Evolutionary conservation across 2,888 invertebrate species (phyloP).

Genomic region (Tuberolachnus salignus): DNA sequence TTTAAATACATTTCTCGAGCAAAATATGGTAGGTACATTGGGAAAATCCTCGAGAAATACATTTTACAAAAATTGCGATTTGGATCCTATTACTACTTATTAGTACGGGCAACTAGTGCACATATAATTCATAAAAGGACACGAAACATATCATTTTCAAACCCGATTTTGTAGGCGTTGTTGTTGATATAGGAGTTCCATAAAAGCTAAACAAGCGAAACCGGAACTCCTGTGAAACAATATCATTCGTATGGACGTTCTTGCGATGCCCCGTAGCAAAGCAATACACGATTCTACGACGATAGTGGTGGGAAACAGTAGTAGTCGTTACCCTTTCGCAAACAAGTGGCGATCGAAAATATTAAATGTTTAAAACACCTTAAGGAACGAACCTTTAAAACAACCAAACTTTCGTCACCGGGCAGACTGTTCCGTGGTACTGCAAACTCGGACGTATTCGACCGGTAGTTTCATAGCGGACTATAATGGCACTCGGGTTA

Average conservation of each 20-base stretch:
- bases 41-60: no score
- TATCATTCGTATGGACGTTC: neutral
- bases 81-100: no score
- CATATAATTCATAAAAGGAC: neutral
- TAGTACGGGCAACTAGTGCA: no score
- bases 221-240: neutral
- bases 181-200: no score
- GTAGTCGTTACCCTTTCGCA: neutral
- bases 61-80: no score
- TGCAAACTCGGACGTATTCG: neutral
- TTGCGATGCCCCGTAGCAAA: neutral
- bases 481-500: neutral
- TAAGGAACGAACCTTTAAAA: constrained; percentile 13
- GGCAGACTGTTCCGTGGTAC: constrained; percentile 1
- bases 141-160: neutral
- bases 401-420: constrained; percentile 37
- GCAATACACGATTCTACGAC: neutral
- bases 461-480: constrained; percentile 14
- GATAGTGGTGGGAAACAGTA: neutral
- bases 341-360: neutral
- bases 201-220: constrained; percentile 5
- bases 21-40: no score
- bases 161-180: no score
- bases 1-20: no score
- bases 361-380: no score